Percentiles rank a stretch among this genome's conserved stretches.
phyloP scores from a whole-genome alignment of 2,113 vertebrate species.

The Psammodynastes pulverulentus region DNA sequence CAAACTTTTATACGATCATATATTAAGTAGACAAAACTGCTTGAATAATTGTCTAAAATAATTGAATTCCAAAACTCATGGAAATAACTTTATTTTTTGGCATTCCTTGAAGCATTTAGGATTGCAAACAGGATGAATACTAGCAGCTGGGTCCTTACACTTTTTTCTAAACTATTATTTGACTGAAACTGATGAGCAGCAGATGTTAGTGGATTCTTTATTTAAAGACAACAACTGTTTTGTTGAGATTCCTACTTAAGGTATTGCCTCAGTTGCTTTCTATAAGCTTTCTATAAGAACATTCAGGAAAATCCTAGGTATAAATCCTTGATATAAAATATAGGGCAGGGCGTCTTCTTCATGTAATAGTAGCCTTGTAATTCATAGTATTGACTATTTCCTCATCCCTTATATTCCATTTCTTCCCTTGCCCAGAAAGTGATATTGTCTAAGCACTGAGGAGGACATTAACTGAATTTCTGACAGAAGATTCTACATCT shows the following conservation, averaged over 20 bases:
- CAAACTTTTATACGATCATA: neutral
- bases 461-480: neutral
- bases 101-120: conserved; percentile 22
- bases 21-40: neutral
- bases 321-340: neutral
- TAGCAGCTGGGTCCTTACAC: conserved; percentile 8
- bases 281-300: neutral
- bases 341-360: neutral
- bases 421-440: neutral
- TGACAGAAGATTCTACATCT: neutral
- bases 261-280: conserved; percentile 15
- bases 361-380: neutral
- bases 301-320: conserved; percentile 4
- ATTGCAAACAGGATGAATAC: conserved; percentile 26
- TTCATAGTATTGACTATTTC: neutral
- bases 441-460: neutral
- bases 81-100: conserved; percentile 34
- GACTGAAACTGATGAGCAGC: conserved; percentile 43
- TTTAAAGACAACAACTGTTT: neutral
- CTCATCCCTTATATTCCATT: neutral
- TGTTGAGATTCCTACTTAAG: conserved; percentile 3
- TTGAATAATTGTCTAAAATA: conserved; percentile 15
- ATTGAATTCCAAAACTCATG: conserved; percentile 16
- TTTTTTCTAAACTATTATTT: conserved; percentile 10
- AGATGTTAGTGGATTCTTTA: conserved; percentile 36